A percentile compares a stretch with the other conserved stretches of the same genome.
These are phyloP conservation scores for Zaprionus obscuricornis DNA, from an alignment of 2,888 invertebrate genomes.

Conservation along the genomic window DNA sequence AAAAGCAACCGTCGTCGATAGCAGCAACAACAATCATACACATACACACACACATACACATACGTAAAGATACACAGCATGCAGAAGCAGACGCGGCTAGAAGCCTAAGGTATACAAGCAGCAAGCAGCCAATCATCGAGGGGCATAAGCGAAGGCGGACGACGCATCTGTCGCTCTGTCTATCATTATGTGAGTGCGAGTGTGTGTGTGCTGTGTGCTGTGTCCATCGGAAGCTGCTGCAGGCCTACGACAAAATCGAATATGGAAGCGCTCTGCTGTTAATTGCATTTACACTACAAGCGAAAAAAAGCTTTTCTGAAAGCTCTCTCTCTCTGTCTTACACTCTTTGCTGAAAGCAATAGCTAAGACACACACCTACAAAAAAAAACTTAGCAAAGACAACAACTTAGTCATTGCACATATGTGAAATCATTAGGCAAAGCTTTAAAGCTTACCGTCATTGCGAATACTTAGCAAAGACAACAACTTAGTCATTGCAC, in stretches of 20 bases:
- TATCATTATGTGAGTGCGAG: too few species aligned
- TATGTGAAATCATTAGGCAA: too few species aligned
- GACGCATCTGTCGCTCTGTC: too few species aligned
- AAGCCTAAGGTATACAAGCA: slow-evolving; percentile 36
- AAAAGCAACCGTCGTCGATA: slow-evolving; percentile 56
- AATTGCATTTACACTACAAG: slow-evolving; percentile 31
- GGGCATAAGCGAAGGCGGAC: slow-evolving; percentile 23
- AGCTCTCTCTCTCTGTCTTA: too few species aligned
- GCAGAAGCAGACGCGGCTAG: slow-evolving; percentile 29
- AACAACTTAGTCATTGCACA: too few species aligned
- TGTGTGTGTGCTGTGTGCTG: too few species aligned
- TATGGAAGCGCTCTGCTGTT: slow-evolving; percentile 20
- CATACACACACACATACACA: slow-evolving; percentile 3
- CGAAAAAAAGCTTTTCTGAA: slow-evolving; percentile 18
- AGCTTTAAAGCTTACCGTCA: too few species aligned
- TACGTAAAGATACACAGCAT: neutral
- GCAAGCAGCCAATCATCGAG: neutral
- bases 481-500: too few species aligned
- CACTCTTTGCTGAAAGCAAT: too few species aligned
- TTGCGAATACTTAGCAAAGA: too few species aligned
- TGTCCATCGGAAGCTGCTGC: slow-evolving; percentile 60
- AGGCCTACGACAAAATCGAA: slow-evolving; percentile 17
- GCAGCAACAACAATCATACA: slow-evolving; percentile 23
- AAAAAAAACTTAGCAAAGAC: too few species aligned
- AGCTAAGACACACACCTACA: too few species aligned